Evolutionary conservation across 2,888 invertebrate genomes (phyloP), one percentile per base, ranked within the genome.

Genomic region (Latrodectus elegans): DNA sequence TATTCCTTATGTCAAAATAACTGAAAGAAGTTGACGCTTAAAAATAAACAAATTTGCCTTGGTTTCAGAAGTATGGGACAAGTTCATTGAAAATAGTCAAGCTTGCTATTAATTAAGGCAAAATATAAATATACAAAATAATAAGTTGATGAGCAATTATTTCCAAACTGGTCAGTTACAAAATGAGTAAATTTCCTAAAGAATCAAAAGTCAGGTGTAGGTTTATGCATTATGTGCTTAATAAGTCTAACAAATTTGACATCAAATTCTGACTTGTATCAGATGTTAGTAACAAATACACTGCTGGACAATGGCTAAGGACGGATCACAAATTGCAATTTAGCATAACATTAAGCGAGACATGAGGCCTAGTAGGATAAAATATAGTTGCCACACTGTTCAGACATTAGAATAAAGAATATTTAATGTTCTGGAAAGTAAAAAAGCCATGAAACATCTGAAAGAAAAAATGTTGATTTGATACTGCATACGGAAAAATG

Each of bases 1-100:
- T 71, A 55, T 79, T 10, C 55, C 22, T 38, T 77, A 68, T 53
- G 77, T 52, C 26, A 67, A 67, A 67, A 77, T 38, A 49, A 67
- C 15, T 52, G 22, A 68, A 49, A 65, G 71, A 49, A 70, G 70
- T 22, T n/a, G 52, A 4, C 52, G 12, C 38, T 53, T 70, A 10
- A 3, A 55, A 70, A 79, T 55, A 22, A 68, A 70, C 49, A 68
- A 70, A 79, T 79, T 79, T 55, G 70, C n/a, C n/a, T 12, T 68
- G 15, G 17, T 71, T 17, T 79, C 79, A 12, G 38, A 2, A 55
- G 15, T 79, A 11, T 79, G 70, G 79, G 52, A 79, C 22, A 55
- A 12, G 8, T 53, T 55, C 60, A 79, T 79, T 71, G 79, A 70
- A 52, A 73, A 73, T 17, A 38, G 1, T 53, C 51, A 38, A 15